Percentiles rank a stretch among this genome's conserved stretches.
Evolutionary conservation across 2,113 vertebrate species (phyloP).

Genomic region (Paratilapia polleni): DNA sequence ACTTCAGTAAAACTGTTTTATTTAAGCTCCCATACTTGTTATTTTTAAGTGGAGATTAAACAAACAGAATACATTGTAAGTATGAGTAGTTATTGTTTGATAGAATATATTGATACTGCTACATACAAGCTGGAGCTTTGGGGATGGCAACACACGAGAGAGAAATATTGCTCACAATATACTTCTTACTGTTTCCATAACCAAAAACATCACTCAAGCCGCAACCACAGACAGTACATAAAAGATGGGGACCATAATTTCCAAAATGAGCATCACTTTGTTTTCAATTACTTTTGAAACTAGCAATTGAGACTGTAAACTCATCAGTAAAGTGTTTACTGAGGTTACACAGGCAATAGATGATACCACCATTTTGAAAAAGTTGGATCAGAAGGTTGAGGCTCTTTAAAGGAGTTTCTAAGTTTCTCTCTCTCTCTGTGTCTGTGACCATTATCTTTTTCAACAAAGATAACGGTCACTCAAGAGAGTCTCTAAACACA

Average conservation of each 20-base stretch:
- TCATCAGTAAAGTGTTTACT: rapidly evolving
- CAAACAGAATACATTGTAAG: no score
- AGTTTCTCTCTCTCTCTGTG: not conserved
- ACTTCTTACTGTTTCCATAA: no score
- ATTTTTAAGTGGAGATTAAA: not conserved
- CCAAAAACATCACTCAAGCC: rapidly evolving
- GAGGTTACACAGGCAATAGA: not conserved
- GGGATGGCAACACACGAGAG: no score
- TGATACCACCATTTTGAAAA: not conserved
- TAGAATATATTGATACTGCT: no score
- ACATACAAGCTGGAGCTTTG: no score
- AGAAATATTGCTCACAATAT: no score
- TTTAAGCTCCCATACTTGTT: no score
- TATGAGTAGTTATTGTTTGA: no score
- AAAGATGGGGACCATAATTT: not conserved
- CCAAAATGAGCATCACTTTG: not conserved
- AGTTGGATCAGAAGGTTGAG: not conserved
- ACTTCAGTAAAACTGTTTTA: not conserved
- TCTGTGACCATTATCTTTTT: not conserved
- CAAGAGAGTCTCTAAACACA: conserved; percentile 1
- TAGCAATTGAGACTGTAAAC: not conserved
- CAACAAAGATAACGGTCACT: not conserved
- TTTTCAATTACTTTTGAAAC: not conserved
- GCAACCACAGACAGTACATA: not conserved
- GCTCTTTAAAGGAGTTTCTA: not conserved